phyloP scores from a whole-genome alignment of 2,113 vertebrate genomes.

The Bambusicola thoracicus region DNA sequence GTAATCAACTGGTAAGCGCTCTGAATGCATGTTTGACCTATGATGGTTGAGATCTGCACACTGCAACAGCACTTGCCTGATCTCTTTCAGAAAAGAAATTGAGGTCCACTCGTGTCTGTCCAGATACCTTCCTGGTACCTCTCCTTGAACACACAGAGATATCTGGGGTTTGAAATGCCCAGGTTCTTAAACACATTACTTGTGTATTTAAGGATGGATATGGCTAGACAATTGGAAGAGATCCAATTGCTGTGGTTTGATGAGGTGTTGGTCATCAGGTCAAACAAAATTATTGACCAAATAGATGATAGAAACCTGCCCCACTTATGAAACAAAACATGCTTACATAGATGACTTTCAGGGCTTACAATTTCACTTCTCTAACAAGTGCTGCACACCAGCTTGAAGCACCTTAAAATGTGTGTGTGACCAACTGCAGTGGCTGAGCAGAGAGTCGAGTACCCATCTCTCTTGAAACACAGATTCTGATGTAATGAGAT shows the following conservation, averaged over 20 bases:
- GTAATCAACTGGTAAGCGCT: conserved; percentile 42
- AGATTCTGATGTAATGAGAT: not conserved
- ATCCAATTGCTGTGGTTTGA: not conserved
- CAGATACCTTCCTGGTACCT: not conserved
- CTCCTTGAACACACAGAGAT: not conserved
- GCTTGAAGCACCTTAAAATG: not conserved
- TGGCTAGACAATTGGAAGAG: not conserved
- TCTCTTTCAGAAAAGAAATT: conserved; percentile 57
- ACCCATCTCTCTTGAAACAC: not conserved
- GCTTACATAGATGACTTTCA: not conserved
- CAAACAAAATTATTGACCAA: not conserved
- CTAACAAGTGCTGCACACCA: not conserved
- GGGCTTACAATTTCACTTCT: not conserved
- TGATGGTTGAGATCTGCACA: not conserved
- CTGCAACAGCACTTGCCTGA: not conserved
- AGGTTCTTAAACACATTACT: not conserved
- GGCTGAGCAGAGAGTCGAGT: not conserved
- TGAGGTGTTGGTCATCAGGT: not conserved
- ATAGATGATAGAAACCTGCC: not conserved
- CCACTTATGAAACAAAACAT: not conserved
- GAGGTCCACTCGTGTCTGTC: not conserved
- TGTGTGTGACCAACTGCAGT: not conserved
- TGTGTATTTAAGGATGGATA: not conserved
- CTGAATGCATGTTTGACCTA: not conserved
- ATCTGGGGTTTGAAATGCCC: rapidly evolving